Evolutionary conservation across 2,888 invertebrate species (phyloP).

Genomic region (Dynastes grantii): DNA sequence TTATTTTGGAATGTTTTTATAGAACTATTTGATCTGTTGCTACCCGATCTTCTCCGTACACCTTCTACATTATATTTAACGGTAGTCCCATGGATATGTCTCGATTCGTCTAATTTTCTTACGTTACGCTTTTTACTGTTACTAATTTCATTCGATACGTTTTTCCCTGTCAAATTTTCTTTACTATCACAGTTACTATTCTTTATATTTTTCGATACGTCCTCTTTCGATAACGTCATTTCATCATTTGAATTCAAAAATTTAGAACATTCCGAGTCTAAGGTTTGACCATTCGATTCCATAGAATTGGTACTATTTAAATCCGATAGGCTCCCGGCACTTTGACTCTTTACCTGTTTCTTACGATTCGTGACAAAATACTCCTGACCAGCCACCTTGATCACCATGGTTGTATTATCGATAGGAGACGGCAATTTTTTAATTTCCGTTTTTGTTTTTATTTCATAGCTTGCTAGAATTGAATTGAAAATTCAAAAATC

Average conservation of each 20-base stretch:
- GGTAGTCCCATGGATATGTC: slow-evolving; percentile 15
- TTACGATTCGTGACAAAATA: slow-evolving; percentile 69
- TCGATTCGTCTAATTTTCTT: slow-evolving; percentile 15
- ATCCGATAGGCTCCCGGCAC: slow-evolving; percentile 68
- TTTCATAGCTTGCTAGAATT: slow-evolving; percentile 27
- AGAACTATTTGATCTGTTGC: slow-evolving; percentile 39
- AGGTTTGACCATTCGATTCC: background rate
- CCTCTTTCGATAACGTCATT: no score
- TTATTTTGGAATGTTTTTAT: slow-evolving; percentile 15
- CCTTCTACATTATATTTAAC: background rate
- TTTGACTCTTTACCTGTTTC: slow-evolving; percentile 67
- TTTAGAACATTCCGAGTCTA: background rate
- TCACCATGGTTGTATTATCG: slow-evolving; percentile 69
- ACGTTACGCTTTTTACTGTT: background rate
- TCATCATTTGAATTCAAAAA: no score
- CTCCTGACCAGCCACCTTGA: slow-evolving; percentile 70
- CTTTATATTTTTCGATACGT: background rate
- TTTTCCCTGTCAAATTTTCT: background rate
- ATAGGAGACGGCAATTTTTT: slow-evolving; percentile 40
- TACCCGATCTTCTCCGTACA: slow-evolving; percentile 28
- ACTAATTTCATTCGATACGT: background rate
- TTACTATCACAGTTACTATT: slow-evolving; percentile 13
- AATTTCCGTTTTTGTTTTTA: slow-evolving; percentile 7
- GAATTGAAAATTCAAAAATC: background rate
- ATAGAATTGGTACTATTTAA: slow-evolving; percentile 62